These are phyloP conservation scores for Hydrochoerus hydrochaeris DNA, from an alignment of 2,113 vertebrate genomes.

Conservation along the genomic window DNA sequence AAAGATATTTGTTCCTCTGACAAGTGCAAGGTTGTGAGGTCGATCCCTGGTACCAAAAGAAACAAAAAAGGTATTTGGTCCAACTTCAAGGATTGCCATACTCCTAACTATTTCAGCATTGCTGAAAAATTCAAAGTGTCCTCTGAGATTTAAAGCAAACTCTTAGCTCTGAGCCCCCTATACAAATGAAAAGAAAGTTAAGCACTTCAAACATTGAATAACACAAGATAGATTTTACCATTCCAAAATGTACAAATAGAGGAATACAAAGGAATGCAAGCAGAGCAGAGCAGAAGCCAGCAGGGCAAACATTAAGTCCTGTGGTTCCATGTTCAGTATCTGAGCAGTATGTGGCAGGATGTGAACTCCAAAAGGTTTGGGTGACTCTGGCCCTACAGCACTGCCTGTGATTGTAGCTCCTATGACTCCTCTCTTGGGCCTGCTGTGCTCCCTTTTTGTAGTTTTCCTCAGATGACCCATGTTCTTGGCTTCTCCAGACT, in stretches of 20 bases:
- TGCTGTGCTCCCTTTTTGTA: background rate
- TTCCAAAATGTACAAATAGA: background rate
- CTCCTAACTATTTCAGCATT: background rate
- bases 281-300: background rate
- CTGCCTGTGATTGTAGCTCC: background rate
- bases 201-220: background rate
- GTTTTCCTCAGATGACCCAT: background rate
- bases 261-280: background rate
- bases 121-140: background rate
- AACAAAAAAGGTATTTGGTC: no score
- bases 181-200: background rate
- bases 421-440: background rate
- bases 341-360: background rate
- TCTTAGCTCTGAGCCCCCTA: background rate
- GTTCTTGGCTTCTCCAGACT: background rate
- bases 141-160: background rate
- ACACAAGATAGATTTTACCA: background rate
- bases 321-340: background rate
- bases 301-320: background rate
- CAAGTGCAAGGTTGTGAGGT: no score
- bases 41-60: no score
- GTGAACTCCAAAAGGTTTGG: background rate
- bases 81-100: no score
- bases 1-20: no score
- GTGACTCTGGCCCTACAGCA: background rate